Percentiles rank a stretch among this genome's conserved stretches.
These are phyloP conservation scores for Rhadina sibilatrix DNA, from an alignment of 2,113 vertebrate genomes.

Conservation along the genomic window DNA sequence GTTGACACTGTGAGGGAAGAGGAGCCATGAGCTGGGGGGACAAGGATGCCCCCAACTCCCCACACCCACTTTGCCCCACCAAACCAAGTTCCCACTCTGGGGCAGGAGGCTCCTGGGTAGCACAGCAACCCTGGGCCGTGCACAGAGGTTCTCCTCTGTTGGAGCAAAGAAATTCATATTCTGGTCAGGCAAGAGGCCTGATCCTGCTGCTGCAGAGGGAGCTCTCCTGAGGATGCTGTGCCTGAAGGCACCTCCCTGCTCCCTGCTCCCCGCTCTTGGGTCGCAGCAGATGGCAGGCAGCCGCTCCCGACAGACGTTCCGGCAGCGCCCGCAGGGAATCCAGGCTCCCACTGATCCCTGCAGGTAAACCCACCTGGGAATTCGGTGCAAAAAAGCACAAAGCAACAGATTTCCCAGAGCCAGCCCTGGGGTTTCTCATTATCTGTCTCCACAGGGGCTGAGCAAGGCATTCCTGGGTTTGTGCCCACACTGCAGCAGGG, in stretches of 20 bases:
- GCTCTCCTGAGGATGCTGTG: not conserved
- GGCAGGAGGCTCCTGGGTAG: not conserved
- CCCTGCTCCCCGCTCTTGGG: not conserved
- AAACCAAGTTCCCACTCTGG: accelerated
- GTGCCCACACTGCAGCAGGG: not conserved
- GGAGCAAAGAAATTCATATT: not conserved
- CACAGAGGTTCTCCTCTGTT: not conserved
- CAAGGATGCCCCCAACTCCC: not conserved
- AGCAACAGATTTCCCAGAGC: not conserved
- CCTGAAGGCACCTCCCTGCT: not conserved
- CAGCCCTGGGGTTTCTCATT: not conserved
- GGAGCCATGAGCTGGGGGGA: accelerated
- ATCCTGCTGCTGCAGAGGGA: not conserved
- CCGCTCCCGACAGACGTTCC: not conserved
- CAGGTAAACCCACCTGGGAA: not conserved
- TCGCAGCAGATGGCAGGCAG: not conserved
- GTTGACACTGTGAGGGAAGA: not conserved
- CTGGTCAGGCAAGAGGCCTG: not conserved
- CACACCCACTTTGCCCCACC: not conserved
- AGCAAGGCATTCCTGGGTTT: not conserved
- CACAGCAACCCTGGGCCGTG: not conserved
- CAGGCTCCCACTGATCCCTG: not conserved
- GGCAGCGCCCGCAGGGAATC: not conserved
- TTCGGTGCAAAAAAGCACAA: not conserved
- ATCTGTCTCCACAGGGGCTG: not conserved